Percentiles rank a stretch among this genome's conserved stretches.
Conservation (phyloP, 1,140 invertebrate species). For the Drosophila tani region DNA sequence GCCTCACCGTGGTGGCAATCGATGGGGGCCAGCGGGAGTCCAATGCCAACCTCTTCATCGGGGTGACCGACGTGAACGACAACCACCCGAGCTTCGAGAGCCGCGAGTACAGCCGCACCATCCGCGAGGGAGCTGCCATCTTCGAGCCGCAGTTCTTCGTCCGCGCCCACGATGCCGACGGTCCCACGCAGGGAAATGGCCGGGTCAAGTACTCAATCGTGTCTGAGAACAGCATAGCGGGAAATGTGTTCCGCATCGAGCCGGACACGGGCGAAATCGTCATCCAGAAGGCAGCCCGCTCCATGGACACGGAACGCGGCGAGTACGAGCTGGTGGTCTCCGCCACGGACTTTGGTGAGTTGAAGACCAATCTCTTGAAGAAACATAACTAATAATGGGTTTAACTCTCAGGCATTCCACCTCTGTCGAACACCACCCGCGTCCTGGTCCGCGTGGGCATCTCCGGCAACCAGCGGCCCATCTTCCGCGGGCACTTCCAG, state of each 20-base stretch:
- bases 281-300: slow-evolving; percentile 88
- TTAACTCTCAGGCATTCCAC: slow-evolving; percentile 84
- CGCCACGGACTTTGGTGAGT: slow-evolving; percentile 89
- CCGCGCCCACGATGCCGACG: slow-evolving; percentile 90
- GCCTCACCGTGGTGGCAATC: slow-evolving; percentile 90
- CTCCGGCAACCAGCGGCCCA: slow-evolving; percentile 91
- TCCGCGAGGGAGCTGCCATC: slow-evolving; percentile 89
- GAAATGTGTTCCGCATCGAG: slow-evolving; percentile 88
- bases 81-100: slow-evolving; percentile 92
- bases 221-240: slow-evolving; percentile 89
- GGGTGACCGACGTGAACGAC: slow-evolving; percentile 92
- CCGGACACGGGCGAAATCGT: slow-evolving; percentile 89
- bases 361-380: neutral
- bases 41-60: slow-evolving; percentile 89
- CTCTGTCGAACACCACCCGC: slow-evolving; percentile 88
- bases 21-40: slow-evolving; percentile 91
- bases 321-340: slow-evolving; percentile 89
- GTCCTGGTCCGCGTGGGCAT: slow-evolving; percentile 90
- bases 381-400: neutral
- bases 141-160: slow-evolving; percentile 92
- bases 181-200: slow-evolving; percentile 89
- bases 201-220: slow-evolving; percentile 89
- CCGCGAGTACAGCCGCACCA: slow-evolving; percentile 90
- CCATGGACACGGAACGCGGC: slow-evolving; percentile 90
- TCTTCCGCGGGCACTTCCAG: slow-evolving; percentile 90